Percentiles rank a stretch among this genome's conserved stretches.
phyloP scores from a whole-genome alignment of 2,113 vertebrate genomes.

The Empidonax alnorum region DNA sequence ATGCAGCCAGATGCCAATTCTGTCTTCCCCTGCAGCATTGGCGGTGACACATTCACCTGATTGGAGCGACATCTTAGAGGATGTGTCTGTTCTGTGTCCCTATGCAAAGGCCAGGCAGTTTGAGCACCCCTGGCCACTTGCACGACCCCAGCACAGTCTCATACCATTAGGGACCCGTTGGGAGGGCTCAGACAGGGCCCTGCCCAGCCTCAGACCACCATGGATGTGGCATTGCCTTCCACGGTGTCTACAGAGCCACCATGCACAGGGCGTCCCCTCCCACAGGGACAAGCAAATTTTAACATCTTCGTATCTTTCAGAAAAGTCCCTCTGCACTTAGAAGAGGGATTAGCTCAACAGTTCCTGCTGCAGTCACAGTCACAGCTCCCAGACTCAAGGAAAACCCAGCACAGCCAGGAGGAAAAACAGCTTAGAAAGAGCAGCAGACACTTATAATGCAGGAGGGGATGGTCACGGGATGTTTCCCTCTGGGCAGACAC shows the following conservation, averaged over 20 bases:
- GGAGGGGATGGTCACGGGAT: accelerated
- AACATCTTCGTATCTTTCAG: accelerated
- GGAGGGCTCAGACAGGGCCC: background rate
- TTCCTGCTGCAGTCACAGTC: background rate
- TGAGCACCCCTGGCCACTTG: background rate
- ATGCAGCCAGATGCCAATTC: background rate
- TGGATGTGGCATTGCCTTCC: accelerated
- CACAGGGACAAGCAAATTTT: accelerated
- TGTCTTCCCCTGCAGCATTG: background rate
- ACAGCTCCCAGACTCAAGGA: background rate
- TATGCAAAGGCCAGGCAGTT: too few relatives aligned
- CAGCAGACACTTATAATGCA: accelerated
- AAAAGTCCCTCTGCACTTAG: background rate
- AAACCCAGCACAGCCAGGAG: background rate
- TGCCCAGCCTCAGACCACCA: background rate
- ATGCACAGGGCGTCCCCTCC: background rate
- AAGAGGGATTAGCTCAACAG: background rate
- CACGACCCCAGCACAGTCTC: accelerated
- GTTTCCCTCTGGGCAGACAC: accelerated
- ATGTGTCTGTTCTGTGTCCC: accelerated
- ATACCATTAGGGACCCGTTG: too few relatives aligned
- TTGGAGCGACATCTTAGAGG: too few relatives aligned
- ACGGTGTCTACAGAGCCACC: accelerated
- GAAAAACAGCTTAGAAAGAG: background rate
- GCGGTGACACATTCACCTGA: accelerated